Base-by-base conservation (phyloP, 1,140 invertebrate species). In the Ladona fulva region DNA sequence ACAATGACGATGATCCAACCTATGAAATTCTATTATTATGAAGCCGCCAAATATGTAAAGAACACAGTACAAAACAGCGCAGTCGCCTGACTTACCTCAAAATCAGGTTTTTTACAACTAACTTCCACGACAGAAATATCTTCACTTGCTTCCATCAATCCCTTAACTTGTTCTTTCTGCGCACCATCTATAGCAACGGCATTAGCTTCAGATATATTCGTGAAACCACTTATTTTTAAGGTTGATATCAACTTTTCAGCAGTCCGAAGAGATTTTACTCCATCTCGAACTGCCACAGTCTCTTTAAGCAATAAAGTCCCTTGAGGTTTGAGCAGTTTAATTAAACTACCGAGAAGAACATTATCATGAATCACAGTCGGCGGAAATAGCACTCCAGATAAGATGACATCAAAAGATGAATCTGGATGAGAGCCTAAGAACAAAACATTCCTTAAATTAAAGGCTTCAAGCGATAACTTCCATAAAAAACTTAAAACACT, bases 211-310 rank as follows among this genome's bases (percentile, higher is more conserved):
- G 74, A 52, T 8, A 89, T 83, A 81, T 90, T 87, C 52, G 89
- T 83, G 82, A 92, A 92, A 14, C 92, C 92, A 82, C 86, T 89
- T 0, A 92, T 81, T 82, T 90, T 92, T 16, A 93, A 83, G 52
- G 84, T 82, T 66, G 87, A 88, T 12, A 86, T 79, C 25, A 86
- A 81, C 77, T 84, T 82, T 24, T 80, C 78, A 29, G 10, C 52
- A 16, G 3, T 66, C 1, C 52, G 52, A 19, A 66, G 14, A 66
- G 52, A 66, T 22, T 19, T 66, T 66, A 5, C 3, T 66, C 52
- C 52, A 19, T 66, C 52, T 66, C 52, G 52, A 3, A 66, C 3
- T 19, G 52, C n/a, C 3, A 22, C n/a, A 6, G 52, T 66, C 52
- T 66, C 52, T 66, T 22, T 66, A 3, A 66, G 14, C 14, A 66